Evolutionary conservation across 2,113 vertebrate genomes (phyloP).

Genomic region (Orientallactaga bullata): DNA sequence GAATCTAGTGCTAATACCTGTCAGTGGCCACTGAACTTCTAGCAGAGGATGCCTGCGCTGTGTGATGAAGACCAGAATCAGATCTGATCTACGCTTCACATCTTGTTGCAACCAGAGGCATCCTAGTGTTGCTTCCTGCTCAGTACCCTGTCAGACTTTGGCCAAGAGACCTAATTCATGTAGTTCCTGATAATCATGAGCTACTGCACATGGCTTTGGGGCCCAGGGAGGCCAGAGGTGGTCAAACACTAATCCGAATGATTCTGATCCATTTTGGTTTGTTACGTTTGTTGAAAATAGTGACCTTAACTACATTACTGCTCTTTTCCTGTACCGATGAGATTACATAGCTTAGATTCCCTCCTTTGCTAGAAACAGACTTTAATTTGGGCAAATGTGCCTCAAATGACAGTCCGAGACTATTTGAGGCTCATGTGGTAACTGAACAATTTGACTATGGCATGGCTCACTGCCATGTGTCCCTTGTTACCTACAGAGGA

Average conservation of each 20-base stretch:
- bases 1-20: not conserved
- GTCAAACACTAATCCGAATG: not conserved
- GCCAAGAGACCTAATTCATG: not conserved
- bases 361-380: not conserved
- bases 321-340: not conserved
- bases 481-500: not conserved
- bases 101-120: not conserved
- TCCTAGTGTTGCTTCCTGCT: not conserved
- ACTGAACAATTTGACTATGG: not conserved
- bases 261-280: conserved; percentile 19
- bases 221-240: not conserved
- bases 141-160: not conserved
- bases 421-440: not conserved
- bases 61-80: not conserved
- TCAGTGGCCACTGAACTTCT: not conserved
- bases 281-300: conserved; percentile 33
- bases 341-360: not conserved
- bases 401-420: not conserved
- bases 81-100: not conserved
- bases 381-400: not conserved
- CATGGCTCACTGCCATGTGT: not conserved
- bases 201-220: not conserved
- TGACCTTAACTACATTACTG: not conserved
- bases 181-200: not conserved
- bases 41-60: not conserved